Evolutionary conservation across 2,113 vertebrate species (phyloP), one percentile per base, ranked within the genome.

Genomic region (Myotis davidii): DNA sequence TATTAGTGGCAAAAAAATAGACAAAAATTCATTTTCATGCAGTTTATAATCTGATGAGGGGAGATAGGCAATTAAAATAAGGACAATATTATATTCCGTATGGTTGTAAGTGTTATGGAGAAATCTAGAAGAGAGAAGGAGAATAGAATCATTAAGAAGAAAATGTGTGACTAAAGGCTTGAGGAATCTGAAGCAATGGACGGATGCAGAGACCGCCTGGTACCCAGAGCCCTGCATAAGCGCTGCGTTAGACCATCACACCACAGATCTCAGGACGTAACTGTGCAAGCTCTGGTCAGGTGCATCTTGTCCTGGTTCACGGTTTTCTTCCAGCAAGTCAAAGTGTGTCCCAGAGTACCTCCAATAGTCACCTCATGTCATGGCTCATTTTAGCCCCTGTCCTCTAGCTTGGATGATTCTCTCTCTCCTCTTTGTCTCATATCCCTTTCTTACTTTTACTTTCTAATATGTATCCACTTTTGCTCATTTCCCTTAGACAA

Each of bases 51-150:
- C 16, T 37, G n/a, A 7, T 64, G 4, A 54, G n/a, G 23, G 4
- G 54, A 96, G n/a, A 37, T 2, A 42, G 45, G 13, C 23, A 88
- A 81, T 73, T 48, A 89, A 61, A 84, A 64, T 56, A 64, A 93
- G 37, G 34, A 48, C 50, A 59, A 3, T 4, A 12, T 29, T 6
- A 8, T 45, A 69, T n/a, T 4, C 10, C 67, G 13, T 37, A n/a
- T 27, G 59, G 23, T 61, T 61, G 23, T 21, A 56, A 56, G 54
- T 61, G 59, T 61, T 61, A 20, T 0, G 27, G 13, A 77, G 52
- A 50, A 42, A 56, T 70, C 37, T 78, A 73, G n/a, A 72, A 20
- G 10, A 70, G 6, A 9, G 7, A 64, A 90, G 2, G 59, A 64
- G 16, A 94, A 61, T 23, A 64, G 39, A 84, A 76, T 29, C 29